Conservation (phyloP, 2,797 vertebrate genomes). For the Leucoraja ocellata region DNA sequence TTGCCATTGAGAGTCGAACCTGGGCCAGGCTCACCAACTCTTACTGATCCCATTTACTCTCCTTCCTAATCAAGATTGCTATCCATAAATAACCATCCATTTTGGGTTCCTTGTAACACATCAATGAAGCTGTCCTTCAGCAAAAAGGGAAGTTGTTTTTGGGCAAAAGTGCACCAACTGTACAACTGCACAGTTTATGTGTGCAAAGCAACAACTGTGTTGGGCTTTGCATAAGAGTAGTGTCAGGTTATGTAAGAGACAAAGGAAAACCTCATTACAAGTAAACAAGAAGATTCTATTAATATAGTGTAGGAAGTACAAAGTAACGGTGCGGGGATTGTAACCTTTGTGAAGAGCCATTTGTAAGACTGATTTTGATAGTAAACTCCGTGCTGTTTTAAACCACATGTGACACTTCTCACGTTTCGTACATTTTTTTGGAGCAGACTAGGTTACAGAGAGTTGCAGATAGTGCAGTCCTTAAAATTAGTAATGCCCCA, state of each 20-base stretch:
- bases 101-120: neutral
- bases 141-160: neutral
- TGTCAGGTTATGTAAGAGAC: neutral
- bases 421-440: neutral
- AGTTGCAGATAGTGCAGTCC: neutral
- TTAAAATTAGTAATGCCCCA: conserved; percentile 10
- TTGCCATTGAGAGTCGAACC: too few species aligned
- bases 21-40: neutral
- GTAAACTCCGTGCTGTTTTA: neutral
- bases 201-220: neutral
- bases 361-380: neutral
- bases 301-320: neutral
- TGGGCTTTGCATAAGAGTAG: neutral
- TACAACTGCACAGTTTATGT: neutral
- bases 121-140: neutral
- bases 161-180: neutral
- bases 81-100: neutral
- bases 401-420: neutral
- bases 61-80: neutral
- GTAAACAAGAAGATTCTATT: neutral
- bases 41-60: neutral
- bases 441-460: neutral
- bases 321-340: neutral
- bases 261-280: neutral
- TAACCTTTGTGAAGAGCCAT: neutral